phyloP scores from a whole-genome alignment of 2,113 vertebrate species.

The Lucifuga dentata region DNA sequence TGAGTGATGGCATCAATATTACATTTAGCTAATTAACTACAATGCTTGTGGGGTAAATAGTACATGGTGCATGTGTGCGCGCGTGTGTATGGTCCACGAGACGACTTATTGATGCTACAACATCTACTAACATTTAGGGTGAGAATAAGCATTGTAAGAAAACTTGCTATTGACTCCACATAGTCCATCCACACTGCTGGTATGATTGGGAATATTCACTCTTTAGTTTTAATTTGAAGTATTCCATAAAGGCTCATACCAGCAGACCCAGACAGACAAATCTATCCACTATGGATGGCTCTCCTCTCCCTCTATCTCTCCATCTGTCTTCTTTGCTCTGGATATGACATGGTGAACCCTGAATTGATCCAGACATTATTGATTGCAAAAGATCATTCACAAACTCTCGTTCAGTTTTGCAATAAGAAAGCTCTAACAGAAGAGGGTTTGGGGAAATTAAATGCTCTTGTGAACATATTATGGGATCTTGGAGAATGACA shows the following conservation, averaged over 20 bases:
- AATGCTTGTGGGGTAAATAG: constrained; percentile 4
- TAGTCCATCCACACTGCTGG: no score
- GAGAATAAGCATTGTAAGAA: no score
- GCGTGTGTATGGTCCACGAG: neutral
- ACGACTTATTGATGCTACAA: neutral
- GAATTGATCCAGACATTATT: constrained; percentile 2
- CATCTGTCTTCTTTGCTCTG: constrained; percentile 16
- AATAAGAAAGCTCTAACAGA: neutral
- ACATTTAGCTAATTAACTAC: constrained; percentile 39
- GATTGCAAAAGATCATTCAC: constrained; percentile 12
- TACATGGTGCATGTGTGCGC: neutral
- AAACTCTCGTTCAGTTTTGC: neutral
- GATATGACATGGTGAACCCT: neutral
- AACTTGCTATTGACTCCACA: no score
- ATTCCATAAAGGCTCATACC: no score
- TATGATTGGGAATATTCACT: no score
- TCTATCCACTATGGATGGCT: neutral
- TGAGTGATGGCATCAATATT: constrained; percentile 30
- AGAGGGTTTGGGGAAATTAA: neutral
- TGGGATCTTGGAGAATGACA: no score
- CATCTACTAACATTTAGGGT: constrained; percentile 18
- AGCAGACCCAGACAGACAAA: neutral
- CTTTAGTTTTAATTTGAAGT: no score
- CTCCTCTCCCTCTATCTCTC: constrained; percentile 2
- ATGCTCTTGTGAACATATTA: no score